phyloP scores from a whole-genome alignment of 2,888 invertebrate genomes.

The Cataglyphis cursor region DNA sequence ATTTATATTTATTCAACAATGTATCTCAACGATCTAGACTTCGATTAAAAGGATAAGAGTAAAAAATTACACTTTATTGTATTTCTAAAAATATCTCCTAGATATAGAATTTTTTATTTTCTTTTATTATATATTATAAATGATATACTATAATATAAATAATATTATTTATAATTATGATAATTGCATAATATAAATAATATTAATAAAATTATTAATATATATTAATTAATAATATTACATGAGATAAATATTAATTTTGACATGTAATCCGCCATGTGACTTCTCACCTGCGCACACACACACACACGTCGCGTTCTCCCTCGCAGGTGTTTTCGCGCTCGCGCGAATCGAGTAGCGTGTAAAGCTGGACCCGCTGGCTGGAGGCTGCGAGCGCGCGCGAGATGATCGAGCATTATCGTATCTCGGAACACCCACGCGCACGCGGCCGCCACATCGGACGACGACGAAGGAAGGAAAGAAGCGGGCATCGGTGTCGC shows the following conservation, averaged over 20 bases:
- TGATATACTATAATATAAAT: neutral
- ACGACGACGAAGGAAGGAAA: conserved; percentile 66
- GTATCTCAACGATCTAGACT: neutral
- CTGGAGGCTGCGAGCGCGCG: conserved; percentile 71
- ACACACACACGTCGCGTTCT: neutral
- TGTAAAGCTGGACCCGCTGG: conserved; percentile 42
- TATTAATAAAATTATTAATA: neutral
- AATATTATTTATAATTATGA: neutral
- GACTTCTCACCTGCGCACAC: neutral
- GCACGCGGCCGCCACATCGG: conserved; percentile 31
- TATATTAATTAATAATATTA: neutral
- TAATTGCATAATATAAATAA: neutral
- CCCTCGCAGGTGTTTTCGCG: conserved; percentile 42
- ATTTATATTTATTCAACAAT: neutral
- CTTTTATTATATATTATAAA: neutral
- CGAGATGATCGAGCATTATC: conserved; percentile 82
- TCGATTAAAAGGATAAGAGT: neutral
- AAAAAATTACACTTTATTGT: neutral
- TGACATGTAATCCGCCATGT: neutral
- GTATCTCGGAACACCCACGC: conserved; percentile 66
- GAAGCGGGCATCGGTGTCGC: conserved; percentile 70
- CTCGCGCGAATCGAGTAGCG: conserved; percentile 41
- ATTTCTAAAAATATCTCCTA: neutral
- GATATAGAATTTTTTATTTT: neutral
- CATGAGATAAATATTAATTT: conserved; percentile 15